A percentile compares a stretch with the other conserved stretches of the same genome.
Conservation (phyloP, 1,140 invertebrate species). For the Plutomurus gul region DNA sequence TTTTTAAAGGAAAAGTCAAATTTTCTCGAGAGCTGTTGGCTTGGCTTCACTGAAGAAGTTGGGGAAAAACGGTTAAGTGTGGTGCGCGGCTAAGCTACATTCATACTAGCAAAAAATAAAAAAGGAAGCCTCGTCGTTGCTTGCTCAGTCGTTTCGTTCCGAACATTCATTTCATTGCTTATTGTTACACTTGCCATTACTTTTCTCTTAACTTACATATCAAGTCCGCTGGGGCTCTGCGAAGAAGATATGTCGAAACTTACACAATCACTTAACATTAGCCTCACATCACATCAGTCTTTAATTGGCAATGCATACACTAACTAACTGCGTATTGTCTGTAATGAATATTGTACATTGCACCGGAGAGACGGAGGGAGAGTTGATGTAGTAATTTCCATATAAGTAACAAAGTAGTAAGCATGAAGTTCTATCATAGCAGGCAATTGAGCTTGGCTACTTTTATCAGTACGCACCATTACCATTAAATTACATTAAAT, state of each 20-base stretch:
- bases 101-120: conserved; percentile 17
- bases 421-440: too few species aligned
- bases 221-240: too few species aligned
- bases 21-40: too few species aligned
- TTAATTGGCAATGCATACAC: not conserved
- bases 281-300: not conserved
- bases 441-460: not conserved
- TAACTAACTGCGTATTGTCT: not conserved
- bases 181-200: conserved; percentile 18
- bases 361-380: too few species aligned
- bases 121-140: conserved; percentile 22
- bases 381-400: not conserved
- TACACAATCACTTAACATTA: not conserved
- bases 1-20: conserved; percentile 45
- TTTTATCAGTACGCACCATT: not conserved
- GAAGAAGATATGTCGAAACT: not conserved
- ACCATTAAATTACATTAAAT: not conserved
- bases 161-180: conserved; percentile 27
- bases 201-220: not conserved
- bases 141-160: conserved; percentile 17
- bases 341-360: too few species aligned
- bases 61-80: conserved; percentile 29
- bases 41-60: conserved; percentile 6
- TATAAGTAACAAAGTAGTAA: too few species aligned
- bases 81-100: too few species aligned